These are phyloP conservation scores for Quadroppia sp. DNA, from an alignment of 2,888 invertebrate genomes.

Conservation along the genomic window DNA sequence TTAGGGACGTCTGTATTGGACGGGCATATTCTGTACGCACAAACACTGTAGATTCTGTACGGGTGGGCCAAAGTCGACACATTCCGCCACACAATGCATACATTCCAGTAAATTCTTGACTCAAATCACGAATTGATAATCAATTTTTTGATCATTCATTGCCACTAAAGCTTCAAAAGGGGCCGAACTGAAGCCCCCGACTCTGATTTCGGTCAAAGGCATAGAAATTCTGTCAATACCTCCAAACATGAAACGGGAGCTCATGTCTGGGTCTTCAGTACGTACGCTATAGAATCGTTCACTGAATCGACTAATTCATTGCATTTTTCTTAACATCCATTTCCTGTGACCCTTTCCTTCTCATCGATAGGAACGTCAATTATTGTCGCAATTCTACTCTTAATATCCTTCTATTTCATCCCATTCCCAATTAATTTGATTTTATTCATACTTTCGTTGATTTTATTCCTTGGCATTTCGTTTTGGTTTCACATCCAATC, in stretches of 20 bases:
- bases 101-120: too few species aligned
- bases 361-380: conserved; percentile 13
- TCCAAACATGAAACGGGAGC: conserved; percentile 12
- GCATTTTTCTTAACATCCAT: neutral
- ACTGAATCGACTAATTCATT: neutral
- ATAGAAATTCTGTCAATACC: neutral
- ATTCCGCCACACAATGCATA: too few species aligned
- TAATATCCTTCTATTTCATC: conserved; percentile 19
- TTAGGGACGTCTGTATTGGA: too few species aligned
- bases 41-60: too few species aligned
- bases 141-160: too few species aligned
- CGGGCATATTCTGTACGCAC: too few species aligned
- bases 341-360: neutral
- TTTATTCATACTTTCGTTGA: conserved; percentile 9
- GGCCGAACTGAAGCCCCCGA: neutral
- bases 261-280: conserved; percentile 24
- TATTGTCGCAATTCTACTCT: neutral
- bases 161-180: conserved; percentile 7
- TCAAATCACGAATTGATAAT: too few species aligned
- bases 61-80: too few species aligned
- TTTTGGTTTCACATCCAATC: conserved; percentile 15
- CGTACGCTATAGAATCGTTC: neutral
- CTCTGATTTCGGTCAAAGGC: neutral
- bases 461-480: neutral
- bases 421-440: conserved; percentile 23